Conservation (phyloP, 2,888 invertebrate genomes). For the Rhamphomyia laevipes region DNA sequence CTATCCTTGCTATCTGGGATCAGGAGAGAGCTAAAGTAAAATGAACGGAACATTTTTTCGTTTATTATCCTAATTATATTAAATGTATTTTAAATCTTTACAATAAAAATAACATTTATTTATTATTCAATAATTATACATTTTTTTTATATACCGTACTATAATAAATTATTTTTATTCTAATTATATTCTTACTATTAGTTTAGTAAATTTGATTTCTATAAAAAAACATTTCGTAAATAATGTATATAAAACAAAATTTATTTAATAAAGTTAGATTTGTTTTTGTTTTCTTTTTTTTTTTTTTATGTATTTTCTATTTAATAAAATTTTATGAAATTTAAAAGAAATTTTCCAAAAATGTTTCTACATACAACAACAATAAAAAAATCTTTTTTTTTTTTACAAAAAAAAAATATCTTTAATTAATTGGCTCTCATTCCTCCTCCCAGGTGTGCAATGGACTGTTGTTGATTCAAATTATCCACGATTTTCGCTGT, state of each 20-base stretch:
- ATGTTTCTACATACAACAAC: neutral
- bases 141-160: too few species aligned
- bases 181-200: too few species aligned
- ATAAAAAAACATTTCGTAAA: too few species aligned
- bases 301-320: constrained; percentile 8
- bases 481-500: constrained; percentile 60
- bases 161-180: too few species aligned
- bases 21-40: constrained; percentile 38
- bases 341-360: neutral
- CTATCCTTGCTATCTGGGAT: constrained; percentile 38
- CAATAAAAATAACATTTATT: too few species aligned
- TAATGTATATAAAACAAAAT: constrained; percentile 12
- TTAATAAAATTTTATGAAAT: neutral
- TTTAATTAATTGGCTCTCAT: constrained; percentile 27
- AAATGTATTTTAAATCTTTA: too few species aligned
- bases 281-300: constrained; percentile 13
- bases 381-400: neutral
- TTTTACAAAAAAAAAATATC: constrained; percentile 1
- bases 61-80: too few species aligned
- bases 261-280: constrained; percentile 12
- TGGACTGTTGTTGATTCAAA: constrained; percentile 77
- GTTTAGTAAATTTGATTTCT: too few species aligned
- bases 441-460: constrained; percentile 67
- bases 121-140: too few species aligned
- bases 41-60: too few species aligned